Conservation (phyloP, 2,888 invertebrate genomes). For the Timema cristinae region DNA sequence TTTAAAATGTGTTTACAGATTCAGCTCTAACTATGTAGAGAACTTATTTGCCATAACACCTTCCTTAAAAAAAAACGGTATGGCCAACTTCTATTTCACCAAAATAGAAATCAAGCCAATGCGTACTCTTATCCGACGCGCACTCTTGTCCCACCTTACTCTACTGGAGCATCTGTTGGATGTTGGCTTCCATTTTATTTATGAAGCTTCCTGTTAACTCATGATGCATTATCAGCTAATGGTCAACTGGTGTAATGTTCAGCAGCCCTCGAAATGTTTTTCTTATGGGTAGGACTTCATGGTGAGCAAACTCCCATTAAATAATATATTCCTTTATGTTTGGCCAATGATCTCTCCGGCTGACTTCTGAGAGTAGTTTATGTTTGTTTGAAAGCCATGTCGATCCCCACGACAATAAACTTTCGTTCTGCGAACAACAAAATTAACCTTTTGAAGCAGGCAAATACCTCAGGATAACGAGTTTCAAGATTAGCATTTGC, state of each 20-base stretch:
- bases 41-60: too few species aligned
- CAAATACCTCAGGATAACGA: neutral
- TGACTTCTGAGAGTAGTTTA: conserved; percentile 2
- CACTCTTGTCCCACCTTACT: too few species aligned
- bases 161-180: neutral
- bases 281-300: too few species aligned
- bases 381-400: neutral
- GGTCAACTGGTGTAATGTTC: neutral
- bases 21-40: too few species aligned
- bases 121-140: too few species aligned
- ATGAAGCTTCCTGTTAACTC: neutral
- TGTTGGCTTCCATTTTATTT: neutral
- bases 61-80: too few species aligned
- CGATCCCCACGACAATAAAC: neutral
- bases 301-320: neutral
- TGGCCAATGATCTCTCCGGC: neutral
- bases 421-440: neutral
- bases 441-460: neutral
- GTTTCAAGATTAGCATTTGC: neutral
- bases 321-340: neutral
- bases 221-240: neutral
- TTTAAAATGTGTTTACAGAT: too few species aligned
- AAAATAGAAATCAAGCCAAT: too few species aligned
- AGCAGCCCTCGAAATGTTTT: conserved; percentile 5
- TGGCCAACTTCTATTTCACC: too few species aligned